These are phyloP conservation scores for Phalacrocorax brasilianus DNA, from an alignment of 2,113 vertebrate species.

Conservation along the genomic window DNA sequence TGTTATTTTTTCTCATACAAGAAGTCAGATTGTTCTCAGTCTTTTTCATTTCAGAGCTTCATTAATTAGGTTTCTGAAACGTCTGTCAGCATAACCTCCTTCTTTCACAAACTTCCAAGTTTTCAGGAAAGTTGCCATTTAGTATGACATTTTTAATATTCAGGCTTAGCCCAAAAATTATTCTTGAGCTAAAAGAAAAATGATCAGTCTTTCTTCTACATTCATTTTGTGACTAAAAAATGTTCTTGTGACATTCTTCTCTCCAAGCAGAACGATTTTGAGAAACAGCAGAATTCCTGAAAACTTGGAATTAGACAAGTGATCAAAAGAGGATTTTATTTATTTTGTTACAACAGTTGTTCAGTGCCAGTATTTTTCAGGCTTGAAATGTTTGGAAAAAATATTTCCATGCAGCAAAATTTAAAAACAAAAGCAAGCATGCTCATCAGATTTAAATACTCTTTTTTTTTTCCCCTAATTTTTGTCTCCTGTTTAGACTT, in stretches of 20 bases:
- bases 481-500: background rate
- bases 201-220: background rate
- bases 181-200: background rate
- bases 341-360: background rate
- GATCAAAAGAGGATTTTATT: background rate
- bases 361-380: background rate
- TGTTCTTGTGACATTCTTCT: background rate
- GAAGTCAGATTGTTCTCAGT: background rate
- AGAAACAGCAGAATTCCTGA: background rate
- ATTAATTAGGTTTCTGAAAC: constrained; percentile 39
- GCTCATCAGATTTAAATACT: background rate
- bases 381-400: background rate
- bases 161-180: background rate
- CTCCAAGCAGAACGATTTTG: background rate
- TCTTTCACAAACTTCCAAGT: constrained; percentile 22
- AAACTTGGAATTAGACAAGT: background rate
- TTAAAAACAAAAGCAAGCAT: background rate
- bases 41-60: constrained; percentile 14
- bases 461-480: background rate
- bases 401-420: background rate
- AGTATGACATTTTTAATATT: constrained; percentile 17
- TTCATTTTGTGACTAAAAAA: background rate
- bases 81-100: constrained; percentile 29
- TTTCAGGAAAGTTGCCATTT: constrained; percentile 22
- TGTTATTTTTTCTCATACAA: background rate